These are phyloP conservation scores for Maniola hyperantus DNA, from an alignment of 2,888 invertebrate species.

Conservation along the genomic window DNA sequence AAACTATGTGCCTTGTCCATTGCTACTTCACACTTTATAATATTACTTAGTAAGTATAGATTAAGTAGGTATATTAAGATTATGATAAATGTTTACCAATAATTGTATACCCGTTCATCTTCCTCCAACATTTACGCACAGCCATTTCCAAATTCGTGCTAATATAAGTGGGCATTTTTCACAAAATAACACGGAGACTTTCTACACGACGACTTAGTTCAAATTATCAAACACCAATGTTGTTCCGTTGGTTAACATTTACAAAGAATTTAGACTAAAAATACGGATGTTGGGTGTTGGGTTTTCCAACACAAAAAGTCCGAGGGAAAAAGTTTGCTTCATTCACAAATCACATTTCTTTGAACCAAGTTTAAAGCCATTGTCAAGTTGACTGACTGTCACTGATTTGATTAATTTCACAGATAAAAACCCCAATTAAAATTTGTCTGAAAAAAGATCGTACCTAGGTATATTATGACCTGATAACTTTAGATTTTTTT, in stretches of 20 bases:
- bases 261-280: slow-evolving; percentile 11
- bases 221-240: slow-evolving; percentile 4
- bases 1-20: no score
- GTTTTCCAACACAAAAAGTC: slow-evolving; percentile 25
- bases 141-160: slow-evolving; percentile 49
- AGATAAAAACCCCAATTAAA: background rate
- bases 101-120: slow-evolving; percentile 62
- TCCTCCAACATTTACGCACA: slow-evolving; percentile 58
- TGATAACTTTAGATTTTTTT: no score
- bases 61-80: background rate
- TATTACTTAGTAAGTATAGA: no score
- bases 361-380: background rate
- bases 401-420: slow-evolving; percentile 10
- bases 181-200: background rate
- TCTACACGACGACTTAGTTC: background rate
- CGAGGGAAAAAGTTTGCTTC: slow-evolving; percentile 10
- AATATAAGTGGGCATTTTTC: slow-evolving; percentile 29
- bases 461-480: background rate
- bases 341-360: slow-evolving; percentile 8
- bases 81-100: slow-evolving; percentile 63
- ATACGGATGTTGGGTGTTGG: slow-evolving; percentile 14
- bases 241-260: background rate
- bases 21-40: no score
- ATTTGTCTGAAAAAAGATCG: background rate
- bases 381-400: background rate